Evolutionary conservation across 2,797 vertebrate genomes (phyloP).

Genomic region (Gymnodraco acuticeps): DNA sequence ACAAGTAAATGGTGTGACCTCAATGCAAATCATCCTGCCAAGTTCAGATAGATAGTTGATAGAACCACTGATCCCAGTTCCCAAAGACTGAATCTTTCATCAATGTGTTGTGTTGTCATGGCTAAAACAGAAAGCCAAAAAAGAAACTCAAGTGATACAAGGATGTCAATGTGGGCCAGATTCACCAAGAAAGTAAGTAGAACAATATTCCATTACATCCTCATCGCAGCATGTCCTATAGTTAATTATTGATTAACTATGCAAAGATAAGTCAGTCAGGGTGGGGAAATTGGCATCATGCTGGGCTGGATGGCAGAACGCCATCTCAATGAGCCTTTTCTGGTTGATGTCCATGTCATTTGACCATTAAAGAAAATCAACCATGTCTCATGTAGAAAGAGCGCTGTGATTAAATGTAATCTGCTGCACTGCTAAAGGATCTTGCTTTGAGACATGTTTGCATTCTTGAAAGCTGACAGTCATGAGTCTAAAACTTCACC

Average conservation of each 20-base stretch:
- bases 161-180: background rate
- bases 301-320: conserved; percentile 30
- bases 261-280: conserved; percentile 44
- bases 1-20: background rate
- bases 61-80: background rate
- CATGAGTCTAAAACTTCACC: background rate
- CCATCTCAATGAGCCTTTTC: conserved; percentile 43
- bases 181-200: conserved; percentile 2
- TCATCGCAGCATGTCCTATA: conserved; percentile 38
- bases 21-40: background rate
- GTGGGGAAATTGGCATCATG: conserved; percentile 35
- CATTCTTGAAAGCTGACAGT: background rate
- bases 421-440: background rate
- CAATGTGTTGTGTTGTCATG: background rate
- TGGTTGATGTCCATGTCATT: conserved; percentile 45
- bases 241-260: conserved; percentile 59
- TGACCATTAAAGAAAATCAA: conserved; percentile 42
- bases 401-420: conserved; percentile 23
- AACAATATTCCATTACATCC: background rate
- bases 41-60: conserved; percentile 2
- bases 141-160: background rate
- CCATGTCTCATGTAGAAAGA: conserved; percentile 7
- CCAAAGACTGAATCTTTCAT: background rate
- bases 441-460: conserved; percentile 3
- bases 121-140: background rate